Percentiles rank a stretch among this genome's conserved stretches.
Conservation (phyloP, 2,888 invertebrate species). For the Ormyrus pomaceus region DNA sequence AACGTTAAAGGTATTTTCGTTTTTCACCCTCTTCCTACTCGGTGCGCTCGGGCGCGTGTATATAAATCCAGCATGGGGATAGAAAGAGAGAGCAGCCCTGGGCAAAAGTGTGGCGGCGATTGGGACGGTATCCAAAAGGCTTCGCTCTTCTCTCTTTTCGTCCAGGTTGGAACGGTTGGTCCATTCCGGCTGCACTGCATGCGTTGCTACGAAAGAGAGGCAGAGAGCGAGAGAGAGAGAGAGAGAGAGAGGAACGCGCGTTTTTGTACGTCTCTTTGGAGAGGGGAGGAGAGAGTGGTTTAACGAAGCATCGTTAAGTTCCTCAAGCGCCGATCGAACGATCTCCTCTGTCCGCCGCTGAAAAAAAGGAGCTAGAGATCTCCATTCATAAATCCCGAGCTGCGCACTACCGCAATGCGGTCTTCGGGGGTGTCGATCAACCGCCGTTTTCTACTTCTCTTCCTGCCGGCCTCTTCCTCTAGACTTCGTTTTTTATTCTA, state of each 20-base stretch:
- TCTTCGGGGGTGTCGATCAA: constrained; percentile 48
- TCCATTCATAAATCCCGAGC: constrained; percentile 59
- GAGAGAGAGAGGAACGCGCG: constrained; percentile 23
- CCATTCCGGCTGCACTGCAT: neutral
- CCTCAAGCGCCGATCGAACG: constrained; percentile 65
- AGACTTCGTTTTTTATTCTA: constrained; percentile 18
- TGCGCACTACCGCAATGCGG: constrained; percentile 54
- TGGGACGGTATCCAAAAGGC: constrained; percentile 72
- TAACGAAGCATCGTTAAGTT: constrained; percentile 71
- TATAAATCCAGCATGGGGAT: constrained; percentile 62
- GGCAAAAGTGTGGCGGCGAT: constrained; percentile 71
- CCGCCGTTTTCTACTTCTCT: constrained; percentile 13
- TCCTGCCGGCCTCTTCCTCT: neutral
- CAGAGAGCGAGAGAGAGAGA: constrained; percentile 26
- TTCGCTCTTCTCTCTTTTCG: constrained; percentile 30
- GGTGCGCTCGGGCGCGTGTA: constrained; percentile 42
- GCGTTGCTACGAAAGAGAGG: neutral
- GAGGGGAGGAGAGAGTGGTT: constrained; percentile 57
- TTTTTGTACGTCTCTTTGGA: constrained; percentile 59
- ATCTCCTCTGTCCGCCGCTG: constrained; percentile 6
- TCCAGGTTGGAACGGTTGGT: constrained; percentile 6
- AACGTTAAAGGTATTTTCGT: constrained; percentile 72
- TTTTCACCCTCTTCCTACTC: constrained; percentile 58
- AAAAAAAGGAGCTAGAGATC: constrained; percentile 24
- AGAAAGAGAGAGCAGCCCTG: neutral